Conservation (phyloP, 2,797 vertebrate genomes). For the Malurus leucopterus region DNA sequence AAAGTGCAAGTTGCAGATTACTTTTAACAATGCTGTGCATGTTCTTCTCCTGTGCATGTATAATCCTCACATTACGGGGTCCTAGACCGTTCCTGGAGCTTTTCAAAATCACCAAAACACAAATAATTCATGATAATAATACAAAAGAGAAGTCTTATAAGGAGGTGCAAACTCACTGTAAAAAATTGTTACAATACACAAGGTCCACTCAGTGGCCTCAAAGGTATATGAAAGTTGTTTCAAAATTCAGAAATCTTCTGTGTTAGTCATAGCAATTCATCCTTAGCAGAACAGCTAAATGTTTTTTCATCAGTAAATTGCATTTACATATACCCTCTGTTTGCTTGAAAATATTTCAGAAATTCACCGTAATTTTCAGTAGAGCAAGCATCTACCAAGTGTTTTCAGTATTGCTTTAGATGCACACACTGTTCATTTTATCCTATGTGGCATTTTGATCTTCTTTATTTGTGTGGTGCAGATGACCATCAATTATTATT, state of each 20-base stretch:
- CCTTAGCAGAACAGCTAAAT: background rate
- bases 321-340: background rate
- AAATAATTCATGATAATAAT: background rate
- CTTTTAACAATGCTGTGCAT: background rate
- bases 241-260: background rate
- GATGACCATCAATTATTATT: background rate
- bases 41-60: background rate
- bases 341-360: background rate
- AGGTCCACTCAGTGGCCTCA: background rate
- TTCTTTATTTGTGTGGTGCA: background rate
- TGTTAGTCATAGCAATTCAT: background rate
- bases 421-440: background rate
- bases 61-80: background rate
- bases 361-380: background rate
- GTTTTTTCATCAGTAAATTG: background rate
- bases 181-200: background rate
- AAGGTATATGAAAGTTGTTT: background rate
- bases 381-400: background rate
- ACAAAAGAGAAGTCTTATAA: background rate
- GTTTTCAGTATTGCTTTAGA: background rate
- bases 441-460: background rate
- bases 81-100: background rate
- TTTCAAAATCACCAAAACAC: background rate
- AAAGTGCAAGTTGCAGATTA: background rate
- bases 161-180: background rate